Evolutionary conservation across 1,140 invertebrate species (phyloP).

Genomic region (Conus betulinus): DNA sequence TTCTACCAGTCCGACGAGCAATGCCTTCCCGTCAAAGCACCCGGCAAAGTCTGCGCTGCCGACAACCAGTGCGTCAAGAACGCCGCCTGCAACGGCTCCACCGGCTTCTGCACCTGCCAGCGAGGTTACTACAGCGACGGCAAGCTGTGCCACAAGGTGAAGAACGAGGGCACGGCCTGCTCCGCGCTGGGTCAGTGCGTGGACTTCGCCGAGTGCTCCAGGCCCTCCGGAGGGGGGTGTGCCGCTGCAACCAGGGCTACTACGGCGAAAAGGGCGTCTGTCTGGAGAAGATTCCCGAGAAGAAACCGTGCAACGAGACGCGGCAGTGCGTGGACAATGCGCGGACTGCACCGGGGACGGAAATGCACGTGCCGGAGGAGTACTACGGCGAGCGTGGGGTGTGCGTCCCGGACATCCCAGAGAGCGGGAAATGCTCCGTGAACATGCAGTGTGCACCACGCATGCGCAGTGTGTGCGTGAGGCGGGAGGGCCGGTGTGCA

Average conservation of each 20-base stretch:
- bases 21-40: conserved; percentile 31
- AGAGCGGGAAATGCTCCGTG: conserved; percentile 7
- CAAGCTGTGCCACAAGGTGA: conserved; percentile 4
- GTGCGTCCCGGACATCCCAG: conserved; percentile 3
- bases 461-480: conserved; percentile 22
- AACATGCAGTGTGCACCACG: conserved; percentile 33
- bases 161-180: conserved; percentile 15
- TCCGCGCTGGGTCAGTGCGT: conserved; percentile 36
- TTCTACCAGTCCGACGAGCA: conserved; percentile 30
- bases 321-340: conserved; percentile 36
- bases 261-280: conserved; percentile 28
- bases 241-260: conserved; percentile 32
- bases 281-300: background rate
- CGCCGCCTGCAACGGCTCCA: conserved; percentile 34
- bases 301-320: conserved; percentile 1
- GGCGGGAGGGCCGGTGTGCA: background rate
- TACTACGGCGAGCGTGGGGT: conserved; percentile 27
- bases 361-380: conserved; percentile 28
- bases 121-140: conserved; percentile 21
- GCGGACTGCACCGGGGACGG: conserved; percentile 24
- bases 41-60: background rate
- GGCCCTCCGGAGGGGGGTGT: conserved; percentile 33
- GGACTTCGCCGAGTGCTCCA: conserved; percentile 35
- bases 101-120: conserved; percentile 10
- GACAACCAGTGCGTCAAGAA: conserved; percentile 40